These are phyloP conservation scores for Macaca fascicularis DNA, from an alignment of 2,113 vertebrate genomes.

Conservation along the genomic window DNA sequence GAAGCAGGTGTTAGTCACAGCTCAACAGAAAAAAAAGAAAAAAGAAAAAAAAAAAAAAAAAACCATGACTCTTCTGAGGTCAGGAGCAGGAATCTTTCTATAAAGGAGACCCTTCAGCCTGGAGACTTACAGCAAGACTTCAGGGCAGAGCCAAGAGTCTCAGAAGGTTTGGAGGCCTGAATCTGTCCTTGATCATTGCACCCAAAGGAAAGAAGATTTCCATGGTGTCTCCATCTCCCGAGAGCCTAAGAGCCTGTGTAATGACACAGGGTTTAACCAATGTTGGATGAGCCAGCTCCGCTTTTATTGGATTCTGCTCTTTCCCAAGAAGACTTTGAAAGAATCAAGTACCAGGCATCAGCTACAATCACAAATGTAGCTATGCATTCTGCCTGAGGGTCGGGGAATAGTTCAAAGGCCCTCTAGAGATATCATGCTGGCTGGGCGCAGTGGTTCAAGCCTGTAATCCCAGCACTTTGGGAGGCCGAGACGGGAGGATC, in stretches of 20 bases:
- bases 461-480: no score
- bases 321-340: not conserved
- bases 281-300: not conserved
- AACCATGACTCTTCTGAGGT: not conserved
- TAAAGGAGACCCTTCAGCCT: not conserved
- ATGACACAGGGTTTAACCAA: not conserved
- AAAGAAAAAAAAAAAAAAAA: no score
- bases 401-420: rapidly evolving
- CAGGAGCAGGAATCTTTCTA: not conserved
- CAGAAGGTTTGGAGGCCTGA: not conserved
- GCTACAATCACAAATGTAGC: not conserved
- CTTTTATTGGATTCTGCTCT: not conserved
- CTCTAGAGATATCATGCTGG: not conserved
- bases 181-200: not conserved
- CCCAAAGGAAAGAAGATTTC: not conserved
- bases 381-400: not conserved
- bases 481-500: no score
- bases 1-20: not conserved
- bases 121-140: not conserved
- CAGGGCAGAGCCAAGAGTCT: not conserved
- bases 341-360: not conserved
- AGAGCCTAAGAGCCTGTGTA: not conserved
- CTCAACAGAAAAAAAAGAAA: not conserved
- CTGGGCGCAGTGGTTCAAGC: no score
- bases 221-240: not conserved